Base-by-base conservation (phyloP, 1,140 invertebrate species). In the Panonychus citri region DNA sequence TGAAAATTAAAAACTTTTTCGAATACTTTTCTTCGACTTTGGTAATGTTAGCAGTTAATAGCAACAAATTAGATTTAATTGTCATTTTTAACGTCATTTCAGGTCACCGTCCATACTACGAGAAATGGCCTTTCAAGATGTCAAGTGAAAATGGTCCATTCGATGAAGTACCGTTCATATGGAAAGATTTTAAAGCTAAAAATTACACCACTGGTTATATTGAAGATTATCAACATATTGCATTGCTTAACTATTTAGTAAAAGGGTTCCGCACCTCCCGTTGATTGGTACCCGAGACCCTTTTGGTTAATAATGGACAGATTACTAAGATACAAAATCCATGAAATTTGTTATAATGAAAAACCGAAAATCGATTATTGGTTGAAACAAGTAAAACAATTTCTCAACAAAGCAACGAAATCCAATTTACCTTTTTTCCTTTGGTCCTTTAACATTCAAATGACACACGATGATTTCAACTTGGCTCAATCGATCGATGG, bases 201-300 rank as follows among this genome's bases (percentile, higher is more conserved):
- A 1, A 80, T 80, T 89, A 81, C 65, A 74, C 77, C 0, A 90
- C 87, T 0, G 77, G 77, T 3, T 81, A 81, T 55, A 79, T 75
- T 0, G 86, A 90, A 72, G 86, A 91, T 66, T 71, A 73, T 12
- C 76, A 78, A 0, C 67, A 70, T 27, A 79, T 87, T 28, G 78
- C 78, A 5, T 80, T 81, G 0, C 89, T 89, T 62, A 87, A 86
- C 67, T 88, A 82, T 15, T 4, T 46, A 2, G 52, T 5, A 1
- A 43, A 46, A 34, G 85, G 85, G 1, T 91, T 89, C 65, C 68
- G 74, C 12, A 70, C 76, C 76, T 24, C 85, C 85, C 0, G 82
- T 81, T 0, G 82, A 89, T 66, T 87, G 83, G 64, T 87, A 86
- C 61, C 71, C 81, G 34, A 70, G 81, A 51, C 80, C 83, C 0